A percentile compares a stretch with the other conserved stretches of the same genome.
Conservation (phyloP, 1,140 invertebrate species). For the Caenorhabditis briggsae region DNA sequence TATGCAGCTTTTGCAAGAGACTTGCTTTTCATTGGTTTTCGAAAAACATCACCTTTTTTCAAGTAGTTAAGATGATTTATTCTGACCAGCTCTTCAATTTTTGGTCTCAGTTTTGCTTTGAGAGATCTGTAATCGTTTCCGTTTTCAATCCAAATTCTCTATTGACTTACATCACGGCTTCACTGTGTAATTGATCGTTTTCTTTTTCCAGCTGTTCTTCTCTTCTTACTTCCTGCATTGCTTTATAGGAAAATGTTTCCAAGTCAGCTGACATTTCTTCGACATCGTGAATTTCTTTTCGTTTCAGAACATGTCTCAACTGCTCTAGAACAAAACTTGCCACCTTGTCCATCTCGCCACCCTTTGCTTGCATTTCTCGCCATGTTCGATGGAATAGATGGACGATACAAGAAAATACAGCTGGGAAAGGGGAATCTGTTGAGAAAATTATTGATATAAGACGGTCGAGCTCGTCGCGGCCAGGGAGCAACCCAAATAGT, state of each 20-base stretch:
- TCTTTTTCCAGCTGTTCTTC: conserved; percentile 68
- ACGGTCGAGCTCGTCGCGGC: conserved; percentile 37
- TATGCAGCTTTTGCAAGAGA: conserved; percentile 21
- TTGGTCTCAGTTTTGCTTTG: conserved; percentile 63
- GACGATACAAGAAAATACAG: conserved; percentile 66
- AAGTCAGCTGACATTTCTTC: conserved; percentile 66
- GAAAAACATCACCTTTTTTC: conserved; percentile 68
- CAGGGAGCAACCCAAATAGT: conserved; percentile 58
- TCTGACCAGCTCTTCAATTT: conserved; percentile 69
- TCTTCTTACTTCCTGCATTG: conserved; percentile 74
- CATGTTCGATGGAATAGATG: conserved; percentile 71
- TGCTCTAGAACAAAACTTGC: conserved; percentile 19
- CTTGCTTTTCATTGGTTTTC: conserved; percentile 63
- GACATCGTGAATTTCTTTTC: conserved; percentile 51
- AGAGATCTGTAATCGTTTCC: conserved; percentile 56
- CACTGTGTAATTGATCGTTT: conserved; percentile 69
- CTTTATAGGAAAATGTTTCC: conserved; percentile 69
- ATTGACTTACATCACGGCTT: conserved; percentile 67
- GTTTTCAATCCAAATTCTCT: background rate
- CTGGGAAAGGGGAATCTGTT: conserved; percentile 68
- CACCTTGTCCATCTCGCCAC: conserved; percentile 69
- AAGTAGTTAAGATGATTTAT: conserved; percentile 66
- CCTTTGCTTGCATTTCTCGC: conserved; percentile 73
- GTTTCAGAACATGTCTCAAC: conserved; percentile 20
- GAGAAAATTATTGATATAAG: conserved; percentile 67